Conservation (phyloP, 2,113 vertebrate genomes). For the Pseudopipra pipra region DNA sequence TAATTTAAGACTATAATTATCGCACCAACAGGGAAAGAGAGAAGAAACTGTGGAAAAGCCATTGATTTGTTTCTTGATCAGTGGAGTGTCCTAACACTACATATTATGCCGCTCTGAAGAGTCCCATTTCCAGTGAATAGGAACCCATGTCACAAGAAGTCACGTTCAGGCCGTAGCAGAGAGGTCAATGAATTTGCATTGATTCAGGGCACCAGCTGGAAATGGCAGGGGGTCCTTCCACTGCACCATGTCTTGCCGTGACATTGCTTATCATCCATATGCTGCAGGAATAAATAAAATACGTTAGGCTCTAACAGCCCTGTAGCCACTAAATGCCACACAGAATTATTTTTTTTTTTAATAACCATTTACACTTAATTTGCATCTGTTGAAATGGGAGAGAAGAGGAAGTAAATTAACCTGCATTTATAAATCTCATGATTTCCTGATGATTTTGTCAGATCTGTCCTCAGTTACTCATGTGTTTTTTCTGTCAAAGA, state of each 20-base stretch:
- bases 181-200: constrained; percentile 1
- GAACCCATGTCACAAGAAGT: neutral
- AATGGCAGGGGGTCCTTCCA: neutral
- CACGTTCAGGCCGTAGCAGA: neutral
- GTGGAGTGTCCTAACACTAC: neutral
- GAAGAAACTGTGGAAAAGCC: neutral
- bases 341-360: neutral
- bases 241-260: neutral
- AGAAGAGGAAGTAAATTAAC: neutral
- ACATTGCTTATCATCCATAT: neutral
- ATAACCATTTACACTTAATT: neutral
- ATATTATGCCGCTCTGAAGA: neutral
- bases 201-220: neutral
- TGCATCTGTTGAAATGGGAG: neutral
- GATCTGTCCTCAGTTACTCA: neutral
- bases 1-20: neutral
- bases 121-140: neutral
- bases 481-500: neutral
- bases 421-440: neutral
- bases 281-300: neutral
- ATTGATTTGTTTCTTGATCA: neutral
- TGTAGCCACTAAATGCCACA: neutral
- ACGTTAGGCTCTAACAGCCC: neutral
- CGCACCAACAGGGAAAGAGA: neutral
- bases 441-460: neutral